Conservation (phyloP, 2,888 invertebrate genomes). For the Dioctria rufipes region DNA sequence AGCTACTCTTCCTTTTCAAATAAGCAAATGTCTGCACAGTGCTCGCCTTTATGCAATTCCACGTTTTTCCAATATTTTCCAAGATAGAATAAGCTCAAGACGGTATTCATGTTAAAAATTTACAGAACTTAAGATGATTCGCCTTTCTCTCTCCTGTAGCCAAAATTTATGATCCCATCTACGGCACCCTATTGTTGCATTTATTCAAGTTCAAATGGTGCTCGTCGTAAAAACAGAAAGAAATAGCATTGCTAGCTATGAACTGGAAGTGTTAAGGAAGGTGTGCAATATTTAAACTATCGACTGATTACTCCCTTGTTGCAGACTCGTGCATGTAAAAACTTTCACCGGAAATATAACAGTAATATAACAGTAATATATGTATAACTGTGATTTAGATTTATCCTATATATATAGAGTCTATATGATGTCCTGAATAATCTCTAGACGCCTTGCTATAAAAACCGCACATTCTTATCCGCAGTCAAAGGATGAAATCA, state of each 20-base stretch:
- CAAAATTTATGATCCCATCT: background rate
- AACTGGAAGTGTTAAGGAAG: background rate
- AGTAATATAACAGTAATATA: background rate
- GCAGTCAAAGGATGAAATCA: slow-evolving; percentile 40
- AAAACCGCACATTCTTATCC: slow-evolving; percentile 46
- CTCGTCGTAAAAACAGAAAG: background rate
- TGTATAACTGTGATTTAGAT: background rate
- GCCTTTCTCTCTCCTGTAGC: background rate
- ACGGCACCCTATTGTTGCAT: background rate
- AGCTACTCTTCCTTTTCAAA: background rate
- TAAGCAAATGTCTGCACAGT: background rate
- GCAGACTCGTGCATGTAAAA: background rate
- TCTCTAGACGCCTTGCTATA: background rate
- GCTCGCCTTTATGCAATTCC: background rate
- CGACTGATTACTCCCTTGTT: slow-evolving; percentile 2
- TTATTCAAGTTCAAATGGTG: background rate
- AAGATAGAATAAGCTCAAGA: background rate
- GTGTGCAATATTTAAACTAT: background rate
- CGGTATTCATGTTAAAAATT: background rate
- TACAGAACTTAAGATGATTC: background rate
- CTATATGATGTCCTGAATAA: background rate
- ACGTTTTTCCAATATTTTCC: slow-evolving; percentile 7
- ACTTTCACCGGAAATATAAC: background rate
- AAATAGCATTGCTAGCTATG: background rate
- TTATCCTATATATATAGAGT: background rate